phyloP scores from a whole-genome alignment of 2,113 vertebrate species.

The Zapus hudsonius region DNA sequence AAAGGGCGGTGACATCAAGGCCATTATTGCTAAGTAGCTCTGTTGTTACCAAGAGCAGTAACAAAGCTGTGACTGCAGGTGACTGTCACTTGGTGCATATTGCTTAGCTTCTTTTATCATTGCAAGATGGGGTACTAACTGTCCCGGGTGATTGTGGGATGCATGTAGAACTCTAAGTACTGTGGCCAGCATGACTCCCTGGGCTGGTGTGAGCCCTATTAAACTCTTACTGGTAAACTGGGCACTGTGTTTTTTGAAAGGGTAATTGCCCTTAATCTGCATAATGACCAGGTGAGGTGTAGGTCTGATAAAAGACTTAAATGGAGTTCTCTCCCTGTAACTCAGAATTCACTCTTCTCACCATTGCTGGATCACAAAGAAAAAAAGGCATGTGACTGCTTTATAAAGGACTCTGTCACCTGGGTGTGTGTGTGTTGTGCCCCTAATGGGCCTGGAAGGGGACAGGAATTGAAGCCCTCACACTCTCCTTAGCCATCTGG shows the following conservation, averaged over 20 bases:
- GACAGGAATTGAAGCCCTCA: not conserved
- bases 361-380: not conserved
- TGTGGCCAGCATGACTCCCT: not conserved
- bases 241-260: not conserved
- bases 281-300: not conserved
- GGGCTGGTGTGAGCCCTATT: not conserved
- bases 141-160: not conserved
- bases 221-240: not conserved
- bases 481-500: not conserved
- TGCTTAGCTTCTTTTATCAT: not conserved
- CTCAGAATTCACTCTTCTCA: not conserved
- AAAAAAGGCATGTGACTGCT: not conserved
- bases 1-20: not conserved
- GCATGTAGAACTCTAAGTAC: not conserved
- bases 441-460: not conserved
- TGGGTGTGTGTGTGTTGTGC: not conserved
- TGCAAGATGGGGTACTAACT: constrained; percentile 8
- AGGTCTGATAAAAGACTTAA: constrained; percentile 14
- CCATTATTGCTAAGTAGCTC: not conserved
- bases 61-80: not conserved
- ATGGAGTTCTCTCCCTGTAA: not conserved
- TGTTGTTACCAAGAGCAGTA: not conserved
- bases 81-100: not conserved
- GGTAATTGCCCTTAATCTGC: constrained; percentile 25
- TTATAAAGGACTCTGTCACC: not conserved